Percentiles rank a stretch among this genome's conserved stretches.
Conservation (phyloP, 2,113 vertebrate species). For the Microcebus griseorufus region DNA sequence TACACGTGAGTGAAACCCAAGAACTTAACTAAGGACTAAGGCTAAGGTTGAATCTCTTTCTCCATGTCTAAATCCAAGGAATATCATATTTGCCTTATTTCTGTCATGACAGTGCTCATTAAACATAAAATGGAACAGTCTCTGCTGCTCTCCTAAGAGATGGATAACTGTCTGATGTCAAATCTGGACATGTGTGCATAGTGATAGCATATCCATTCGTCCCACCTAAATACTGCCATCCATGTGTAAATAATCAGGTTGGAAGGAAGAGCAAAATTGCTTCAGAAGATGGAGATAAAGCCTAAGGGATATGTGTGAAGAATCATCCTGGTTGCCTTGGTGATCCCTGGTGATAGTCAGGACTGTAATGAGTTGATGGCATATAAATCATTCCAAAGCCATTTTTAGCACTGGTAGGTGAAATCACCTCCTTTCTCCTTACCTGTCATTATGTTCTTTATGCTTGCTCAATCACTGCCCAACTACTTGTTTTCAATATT, state of each 20-base stretch:
- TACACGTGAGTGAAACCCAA: background rate
- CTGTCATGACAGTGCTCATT: background rate
- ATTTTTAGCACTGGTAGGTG: slow-evolving; percentile 71
- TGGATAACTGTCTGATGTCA: background rate
- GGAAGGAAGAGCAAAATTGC: background rate
- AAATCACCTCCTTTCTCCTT: slow-evolving; percentile 44
- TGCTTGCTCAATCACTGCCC: background rate
- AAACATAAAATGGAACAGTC: background rate
- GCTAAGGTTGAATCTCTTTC: background rate
- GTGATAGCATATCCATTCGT: background rate
- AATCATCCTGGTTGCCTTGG: slow-evolving; percentile 69
- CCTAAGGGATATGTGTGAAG: slow-evolving; percentile 4
- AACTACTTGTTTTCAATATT: slow-evolving; percentile 12
- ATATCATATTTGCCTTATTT: background rate
- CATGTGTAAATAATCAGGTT: background rate
- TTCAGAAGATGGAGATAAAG: slow-evolving; percentile 44
- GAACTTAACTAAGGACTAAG: background rate
- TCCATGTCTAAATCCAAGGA: background rate
- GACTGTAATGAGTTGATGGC: slow-evolving; percentile 61
- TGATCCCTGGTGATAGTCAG: slow-evolving; percentile 66
- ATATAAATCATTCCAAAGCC: slow-evolving; percentile 68
- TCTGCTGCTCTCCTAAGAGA: background rate
- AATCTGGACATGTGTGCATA: background rate
- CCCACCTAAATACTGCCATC: background rate
- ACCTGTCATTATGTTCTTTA: slow-evolving; percentile 37